Conservation (phyloP, 2,113 vertebrate genomes). For the Mirza zaza region DNA sequence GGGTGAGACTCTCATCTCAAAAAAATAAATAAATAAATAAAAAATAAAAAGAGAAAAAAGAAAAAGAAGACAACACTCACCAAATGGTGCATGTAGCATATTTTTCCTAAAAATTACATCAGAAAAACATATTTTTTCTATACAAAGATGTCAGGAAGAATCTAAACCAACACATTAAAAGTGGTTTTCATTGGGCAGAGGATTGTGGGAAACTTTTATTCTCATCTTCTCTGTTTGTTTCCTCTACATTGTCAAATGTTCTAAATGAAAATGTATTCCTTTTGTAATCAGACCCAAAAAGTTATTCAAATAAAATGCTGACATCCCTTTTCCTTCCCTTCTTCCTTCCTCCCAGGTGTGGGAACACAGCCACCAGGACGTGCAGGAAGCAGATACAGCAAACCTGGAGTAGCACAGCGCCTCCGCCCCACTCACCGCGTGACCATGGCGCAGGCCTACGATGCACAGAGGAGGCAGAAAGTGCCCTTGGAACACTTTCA, state of each 20-base stretch:
- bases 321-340: background rate
- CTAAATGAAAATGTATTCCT: conserved; percentile 43
- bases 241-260: conserved; percentile 21
- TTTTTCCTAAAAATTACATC: background rate
- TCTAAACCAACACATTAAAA: background rate
- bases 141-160: background rate
- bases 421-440: accelerated
- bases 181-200: background rate
- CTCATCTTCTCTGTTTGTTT: conserved; percentile 24
- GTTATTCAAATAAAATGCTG: conserved; percentile 51
- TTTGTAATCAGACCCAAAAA: conserved; percentile 50
- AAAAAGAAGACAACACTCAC: background rate
- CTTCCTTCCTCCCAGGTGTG: conserved; percentile 27
- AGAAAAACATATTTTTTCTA: background rate
- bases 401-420: background rate
- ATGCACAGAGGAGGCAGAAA: background rate
- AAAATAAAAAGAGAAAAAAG: too few species aligned
- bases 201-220: conserved; percentile 3
- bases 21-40: too few species aligned
- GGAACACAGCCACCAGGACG: background rate
- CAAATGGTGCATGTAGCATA: background rate
- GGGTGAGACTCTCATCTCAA: too few species aligned
- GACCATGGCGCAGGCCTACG: background rate
- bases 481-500: background rate
- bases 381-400: background rate